Base-by-base conservation (phyloP, 2,888 invertebrate species). In the Apamea anceps region DNA sequence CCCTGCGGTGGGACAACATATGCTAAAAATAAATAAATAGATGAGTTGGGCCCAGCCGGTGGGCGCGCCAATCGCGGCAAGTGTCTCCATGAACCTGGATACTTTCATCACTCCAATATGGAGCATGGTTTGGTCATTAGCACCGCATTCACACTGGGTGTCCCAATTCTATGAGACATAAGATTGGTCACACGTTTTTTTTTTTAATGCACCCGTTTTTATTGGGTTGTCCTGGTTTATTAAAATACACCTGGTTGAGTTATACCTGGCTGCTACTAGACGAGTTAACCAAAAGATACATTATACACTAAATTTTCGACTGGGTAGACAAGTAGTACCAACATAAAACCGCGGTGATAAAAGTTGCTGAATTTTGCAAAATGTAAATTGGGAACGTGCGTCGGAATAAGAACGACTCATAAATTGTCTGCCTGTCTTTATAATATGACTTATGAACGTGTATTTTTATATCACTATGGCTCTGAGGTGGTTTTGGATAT, bases 361-460 rank as follows among this genome's bases (percentile, higher is more conserved):
- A 82, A 82, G 13, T 65, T 15, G 70, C 60, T 65, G 72, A 75
- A 77, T 79, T 85, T 85, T 74, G 21, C 60, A 79, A 74, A 76
- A 85, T 85, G 79, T 76, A 82, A 79, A 85, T 85, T 76, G 54
- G 66, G 51, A 42, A 32, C 85, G 82, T 82, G 79, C 42, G 67
- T 62, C 51, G 48, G 75, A 85, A 85, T 85, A 74, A 66, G 5
- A 42, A 60, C 7, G 66, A 37, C 62, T 65, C 73, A 72, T 85
- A 85, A 85, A 79, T 76, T 71, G 67, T 67, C 73, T 73, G 45
- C 42, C 63, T 79, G 72, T 77, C 68, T 51, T 21, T 54, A 51
- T 75, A 85, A 72, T 72, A 32, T 80, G 63, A 68, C 75, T 62
- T 60, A 62, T 37, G 68, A 79, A 60, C 71, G 65, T 78, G 18